Percentiles rank a stretch among this genome's conserved stretches.
Conservation (phyloP, 2,888 invertebrate species). For the Agapostemon virescens region DNA sequence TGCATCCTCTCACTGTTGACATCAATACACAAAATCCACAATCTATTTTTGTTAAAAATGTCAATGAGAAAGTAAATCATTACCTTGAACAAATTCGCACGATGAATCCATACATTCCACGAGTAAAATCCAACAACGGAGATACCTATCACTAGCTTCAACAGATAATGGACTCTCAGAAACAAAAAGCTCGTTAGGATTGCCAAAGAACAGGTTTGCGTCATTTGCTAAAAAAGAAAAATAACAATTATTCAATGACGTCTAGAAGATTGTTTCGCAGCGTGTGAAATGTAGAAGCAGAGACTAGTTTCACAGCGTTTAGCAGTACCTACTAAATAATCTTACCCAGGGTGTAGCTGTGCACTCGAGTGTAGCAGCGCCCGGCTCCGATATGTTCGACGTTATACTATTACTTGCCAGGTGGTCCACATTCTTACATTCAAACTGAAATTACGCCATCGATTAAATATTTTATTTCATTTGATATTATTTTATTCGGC, state of each 20-base stretch:
- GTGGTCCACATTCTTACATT: conserved; percentile 71
- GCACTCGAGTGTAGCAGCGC: conserved; percentile 70
- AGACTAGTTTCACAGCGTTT: conserved; percentile 35
- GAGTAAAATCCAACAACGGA: conserved; percentile 86
- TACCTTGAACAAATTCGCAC: conserved; percentile 82
- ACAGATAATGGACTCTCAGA: conserved; percentile 90
- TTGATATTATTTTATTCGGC: not conserved
- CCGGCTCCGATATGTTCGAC: conserved; percentile 64
- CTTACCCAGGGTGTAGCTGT: conserved; percentile 77
- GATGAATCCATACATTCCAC: conserved; percentile 85
- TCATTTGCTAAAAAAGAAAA: conserved; percentile 85
- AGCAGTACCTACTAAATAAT: conserved; percentile 65
- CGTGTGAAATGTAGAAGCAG: not conserved
- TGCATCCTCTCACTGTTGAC: too few relatives aligned
- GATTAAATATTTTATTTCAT: not conserved
- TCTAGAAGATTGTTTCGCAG: not conserved
- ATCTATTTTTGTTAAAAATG: not conserved
- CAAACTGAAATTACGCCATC: conserved; percentile 70
- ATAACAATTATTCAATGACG: conserved; percentile 69
- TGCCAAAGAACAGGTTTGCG: conserved; percentile 85
- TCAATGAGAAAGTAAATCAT: conserved; percentile 34
- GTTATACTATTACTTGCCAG: conserved; percentile 69
- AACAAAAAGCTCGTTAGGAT: conserved; percentile 90
- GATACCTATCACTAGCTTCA: conserved; percentile 88
- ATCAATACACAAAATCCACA: too few relatives aligned